Base-by-base conservation (phyloP, 2,113 vertebrate genomes). In the Cervus canadensis region DNA sequence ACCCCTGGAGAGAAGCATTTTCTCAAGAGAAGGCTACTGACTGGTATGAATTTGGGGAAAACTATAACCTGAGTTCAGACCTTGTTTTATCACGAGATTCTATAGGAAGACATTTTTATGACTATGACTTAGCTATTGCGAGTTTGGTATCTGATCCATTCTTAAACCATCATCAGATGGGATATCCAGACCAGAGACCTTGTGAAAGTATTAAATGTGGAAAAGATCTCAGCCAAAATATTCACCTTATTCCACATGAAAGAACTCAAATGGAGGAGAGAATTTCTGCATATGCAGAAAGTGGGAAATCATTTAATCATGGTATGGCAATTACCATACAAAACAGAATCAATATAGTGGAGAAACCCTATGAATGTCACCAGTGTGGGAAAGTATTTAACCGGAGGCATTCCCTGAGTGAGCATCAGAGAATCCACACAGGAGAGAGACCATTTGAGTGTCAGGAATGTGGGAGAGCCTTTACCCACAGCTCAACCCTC, bases 371-470 rank as follows among this genome's bases (percentile, higher is more conserved):
- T 17, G 52, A 71, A 30, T 97, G 95, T 45, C 67, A 40, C 11
- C 48, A 92, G 6, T 92, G 84, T 9, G 95, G 95, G 43, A 92
- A 94, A 36, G 40, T 79, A n/a, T 97, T 96, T 60, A 96, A 88
- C n/a, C n/a, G 52, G 64, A 94, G 88, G 48, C 78, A 96, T 36
- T 96, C 95, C 1, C 92, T 89, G 16, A 96, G 83, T 21, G 94
- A 88, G 25, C 95, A 96, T 78, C 95, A 89, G 84, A 88, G 94
- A 87, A 83, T 64, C 40, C 86, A 95, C 4, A 93, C 86, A 1
- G 94, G 94, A 81, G 94, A 95, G 40, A 97, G 85, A 43, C 91
- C 94, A 1, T 94, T 87, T 0, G 26, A 43, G 1, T 97, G 96
- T 64, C 82, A 64, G 36, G 82, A 83, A 21, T 95, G 91, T 62